Evolutionary conservation across 2,113 vertebrate genomes (phyloP).

Genomic region (Macheiramphus alcinus): DNA sequence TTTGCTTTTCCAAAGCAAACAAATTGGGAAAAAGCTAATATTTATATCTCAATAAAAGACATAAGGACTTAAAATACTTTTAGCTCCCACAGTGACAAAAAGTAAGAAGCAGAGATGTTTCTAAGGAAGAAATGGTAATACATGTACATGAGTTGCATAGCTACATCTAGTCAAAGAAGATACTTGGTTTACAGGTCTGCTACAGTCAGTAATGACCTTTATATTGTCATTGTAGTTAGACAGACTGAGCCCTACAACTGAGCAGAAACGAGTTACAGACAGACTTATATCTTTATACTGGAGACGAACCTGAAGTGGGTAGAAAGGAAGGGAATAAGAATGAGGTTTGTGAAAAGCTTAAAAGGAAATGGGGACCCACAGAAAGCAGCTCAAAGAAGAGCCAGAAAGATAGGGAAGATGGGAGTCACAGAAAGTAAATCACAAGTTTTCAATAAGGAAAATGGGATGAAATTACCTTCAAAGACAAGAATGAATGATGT

Average conservation of each 20-base stretch:
- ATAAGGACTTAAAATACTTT: background rate
- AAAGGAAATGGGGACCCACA: background rate
- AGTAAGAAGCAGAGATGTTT: background rate
- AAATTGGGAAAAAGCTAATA: background rate
- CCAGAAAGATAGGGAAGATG: background rate
- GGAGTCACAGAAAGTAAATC: conserved; percentile 10
- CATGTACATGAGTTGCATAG: background rate
- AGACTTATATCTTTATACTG: background rate
- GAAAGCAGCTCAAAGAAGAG: background rate
- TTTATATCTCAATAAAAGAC: background rate
- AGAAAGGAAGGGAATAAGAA: background rate
- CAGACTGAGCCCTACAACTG: background rate
- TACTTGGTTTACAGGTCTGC: background rate
- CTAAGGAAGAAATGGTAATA: background rate
- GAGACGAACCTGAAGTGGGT: background rate
- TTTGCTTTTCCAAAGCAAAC: background rate
- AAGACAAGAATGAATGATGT: background rate
- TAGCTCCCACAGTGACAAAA: background rate
- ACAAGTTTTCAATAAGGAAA: background rate
- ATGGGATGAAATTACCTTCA: background rate
- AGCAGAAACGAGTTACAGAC: background rate
- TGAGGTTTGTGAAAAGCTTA: background rate
- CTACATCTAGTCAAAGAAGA: background rate
- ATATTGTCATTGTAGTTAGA: accelerated
- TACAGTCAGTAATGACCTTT: background rate